These are phyloP conservation scores for Labeo rohita DNA, from an alignment of 2,113 vertebrate genomes.

Conservation along the genomic window DNA sequence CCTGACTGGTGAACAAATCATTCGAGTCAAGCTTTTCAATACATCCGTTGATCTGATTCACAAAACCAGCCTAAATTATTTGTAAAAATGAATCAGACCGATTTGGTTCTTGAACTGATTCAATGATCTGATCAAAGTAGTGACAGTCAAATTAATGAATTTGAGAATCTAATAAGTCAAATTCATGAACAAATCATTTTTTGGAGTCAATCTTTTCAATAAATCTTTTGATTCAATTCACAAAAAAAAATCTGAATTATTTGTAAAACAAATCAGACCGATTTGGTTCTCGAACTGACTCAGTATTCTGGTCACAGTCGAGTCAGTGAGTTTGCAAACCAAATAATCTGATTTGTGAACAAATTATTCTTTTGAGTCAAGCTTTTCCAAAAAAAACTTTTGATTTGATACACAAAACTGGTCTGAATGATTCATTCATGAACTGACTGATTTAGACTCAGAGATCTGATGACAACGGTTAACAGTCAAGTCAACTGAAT, in stretches of 20 bases:
- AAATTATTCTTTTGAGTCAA: too few species aligned
- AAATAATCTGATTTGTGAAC: too few species aligned
- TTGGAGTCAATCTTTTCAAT: background rate
- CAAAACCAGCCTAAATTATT: background rate
- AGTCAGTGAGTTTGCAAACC: background rate
- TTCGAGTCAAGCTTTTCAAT: background rate
- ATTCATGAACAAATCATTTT: too few species aligned
- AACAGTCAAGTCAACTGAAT: too few species aligned
- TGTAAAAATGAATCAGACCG: background rate
- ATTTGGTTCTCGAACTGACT: background rate
- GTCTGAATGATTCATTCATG: background rate
- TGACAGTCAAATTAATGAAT: background rate
- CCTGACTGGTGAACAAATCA: background rate
- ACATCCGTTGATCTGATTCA: too few species aligned
- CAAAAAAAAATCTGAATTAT: background rate
- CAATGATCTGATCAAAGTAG: background rate
- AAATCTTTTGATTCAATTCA: background rate
- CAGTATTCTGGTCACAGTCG: background rate
- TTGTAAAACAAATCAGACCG: background rate
- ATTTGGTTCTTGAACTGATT: background rate
- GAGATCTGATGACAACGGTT: too few species aligned
- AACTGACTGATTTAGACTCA: background rate
- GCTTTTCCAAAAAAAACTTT: background rate
- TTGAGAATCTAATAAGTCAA: fast-evolving
- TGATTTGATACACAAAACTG: too few species aligned